These are phyloP conservation scores for Syrphus vitripennis DNA, from an alignment of 2,888 invertebrate species.

Conservation along the genomic window DNA sequence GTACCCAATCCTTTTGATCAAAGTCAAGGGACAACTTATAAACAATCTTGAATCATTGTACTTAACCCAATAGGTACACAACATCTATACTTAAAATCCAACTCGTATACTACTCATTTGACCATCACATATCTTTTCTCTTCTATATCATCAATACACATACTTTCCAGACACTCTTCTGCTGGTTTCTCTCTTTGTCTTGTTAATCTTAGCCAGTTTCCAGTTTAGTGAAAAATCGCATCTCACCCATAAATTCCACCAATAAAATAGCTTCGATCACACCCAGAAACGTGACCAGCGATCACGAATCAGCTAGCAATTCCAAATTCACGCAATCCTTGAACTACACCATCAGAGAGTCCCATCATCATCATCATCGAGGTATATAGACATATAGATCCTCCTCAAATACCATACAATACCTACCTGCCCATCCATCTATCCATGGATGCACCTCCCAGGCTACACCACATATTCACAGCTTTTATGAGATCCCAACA, in stretches of 20 bases:
- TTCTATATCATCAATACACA: not conserved
- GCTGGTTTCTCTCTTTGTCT: conserved; percentile 40
- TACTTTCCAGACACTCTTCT: not conserved
- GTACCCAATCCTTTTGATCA: too few relatives aligned
- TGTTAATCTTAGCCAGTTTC: conserved; percentile 61
- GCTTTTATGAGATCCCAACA: conserved; percentile 54
- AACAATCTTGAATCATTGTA: not conserved
- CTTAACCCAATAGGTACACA: conserved; percentile 5
- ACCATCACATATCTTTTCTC: not conserved
- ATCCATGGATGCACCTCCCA: conserved; percentile 58
- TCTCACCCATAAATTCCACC: conserved; percentile 76
- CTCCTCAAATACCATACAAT: conserved; percentile 25
- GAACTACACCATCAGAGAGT: conserved; percentile 25
- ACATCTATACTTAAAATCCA: not conserved
- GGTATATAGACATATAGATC: not conserved
- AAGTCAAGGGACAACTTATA: not conserved
- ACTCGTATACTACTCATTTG: not conserved
- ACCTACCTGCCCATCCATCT: not conserved
- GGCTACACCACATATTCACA: conserved; percentile 63
- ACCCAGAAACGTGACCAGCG: conserved; percentile 78
- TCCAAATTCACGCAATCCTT: conserved; percentile 58
- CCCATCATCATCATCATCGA: too few relatives aligned
- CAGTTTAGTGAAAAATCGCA: conserved; percentile 68
- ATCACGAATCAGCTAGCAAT: conserved; percentile 74
- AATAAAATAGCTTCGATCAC: conserved; percentile 79